Base-by-base conservation (phyloP, 2,797 vertebrate species). In the Rousettus madagascariensis region DNA sequence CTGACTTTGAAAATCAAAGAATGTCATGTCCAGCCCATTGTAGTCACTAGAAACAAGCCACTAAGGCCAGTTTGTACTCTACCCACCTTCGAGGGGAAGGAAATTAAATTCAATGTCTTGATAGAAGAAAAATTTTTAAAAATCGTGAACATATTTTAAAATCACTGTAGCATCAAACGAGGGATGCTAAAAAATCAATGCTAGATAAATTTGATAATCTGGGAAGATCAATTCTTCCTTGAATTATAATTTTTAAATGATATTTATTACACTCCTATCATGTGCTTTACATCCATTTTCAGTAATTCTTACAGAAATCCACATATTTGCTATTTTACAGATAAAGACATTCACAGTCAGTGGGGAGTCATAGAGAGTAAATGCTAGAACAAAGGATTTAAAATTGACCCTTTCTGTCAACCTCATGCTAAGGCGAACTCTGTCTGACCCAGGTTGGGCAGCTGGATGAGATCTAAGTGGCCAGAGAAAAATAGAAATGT, bases 261-360 rank as follows among this genome's bases (percentile, higher is more conserved):
- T 16, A 83, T 57, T 43, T 79, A 53, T 46, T 86, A 36, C 74
- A 65, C 13, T 55, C 2, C 20, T 68, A 53, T 3, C 43, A 9
- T 61, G n/a, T 59, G 20, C 7, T 84, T 78, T 68, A 24, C 1
- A 38, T 61, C 19, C 16, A 4, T 92, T 92, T 92, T 92, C 33
- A 94, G 19, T 65, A 89, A 83, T 91, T 19, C 12, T 69, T 86
- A 55, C 8, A 80, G 53, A 83, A 63, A 90, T 69, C 49, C 78
- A 92, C 87, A 13, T 66, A 36, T 78, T 86, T 95, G 82, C 8
- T 41, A 41, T 88, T 86, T 94, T 66, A 33, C 30, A 92, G 51
- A 87, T 43, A 59, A 85, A 71, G 24, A 59, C 55, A 82, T 78
- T 88, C 43, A 71, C 10, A 72, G 22, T 74, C 43, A 20, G 6